Evolutionary conservation across 2,888 invertebrate species (phyloP).

Genomic region (Leptothorax acervorum): DNA sequence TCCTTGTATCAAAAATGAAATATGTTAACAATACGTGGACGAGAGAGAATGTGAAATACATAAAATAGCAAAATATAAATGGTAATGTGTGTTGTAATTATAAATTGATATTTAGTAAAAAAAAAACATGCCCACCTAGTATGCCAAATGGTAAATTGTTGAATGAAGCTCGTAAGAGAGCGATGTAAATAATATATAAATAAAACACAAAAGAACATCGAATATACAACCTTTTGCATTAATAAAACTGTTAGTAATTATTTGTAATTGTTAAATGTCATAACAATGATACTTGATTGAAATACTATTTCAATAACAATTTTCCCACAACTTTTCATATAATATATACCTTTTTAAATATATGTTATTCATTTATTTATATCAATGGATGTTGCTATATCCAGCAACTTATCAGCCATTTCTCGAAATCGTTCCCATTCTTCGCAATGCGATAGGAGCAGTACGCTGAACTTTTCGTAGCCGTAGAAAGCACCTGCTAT

Average conservation of each 20-base stretch:
- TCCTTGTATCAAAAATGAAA: background rate
- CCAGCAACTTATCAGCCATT: constrained; percentile 87
- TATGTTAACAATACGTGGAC: background rate
- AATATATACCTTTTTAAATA: background rate
- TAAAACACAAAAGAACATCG: background rate
- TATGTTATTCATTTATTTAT: constrained; percentile 16
- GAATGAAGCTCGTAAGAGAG: background rate
- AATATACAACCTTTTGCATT: background rate
- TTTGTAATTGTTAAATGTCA: background rate
- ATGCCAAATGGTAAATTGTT: constrained; percentile 10
- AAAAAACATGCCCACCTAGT: background rate
- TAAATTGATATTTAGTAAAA: constrained; percentile 11
- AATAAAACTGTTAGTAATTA: constrained; percentile 4
- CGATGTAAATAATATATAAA: constrained; percentile 13
- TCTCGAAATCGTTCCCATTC: constrained; percentile 86
- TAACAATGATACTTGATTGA: background rate
- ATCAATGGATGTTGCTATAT: constrained; percentile 54
- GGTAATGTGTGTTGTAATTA: constrained; percentile 9
- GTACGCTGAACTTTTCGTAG: constrained; percentile 86
- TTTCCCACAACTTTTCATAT: background rate
- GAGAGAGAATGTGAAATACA: background rate
- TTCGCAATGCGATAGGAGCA: constrained; percentile 88
- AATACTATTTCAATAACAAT: background rate
- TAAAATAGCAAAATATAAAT: background rate
- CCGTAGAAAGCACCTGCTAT: constrained; percentile 90